Evolutionary conservation across 2,113 vertebrate genomes (phyloP), one percentile per base, ranked within the genome.

Genomic region (Zosterops hypoxanthus): DNA sequence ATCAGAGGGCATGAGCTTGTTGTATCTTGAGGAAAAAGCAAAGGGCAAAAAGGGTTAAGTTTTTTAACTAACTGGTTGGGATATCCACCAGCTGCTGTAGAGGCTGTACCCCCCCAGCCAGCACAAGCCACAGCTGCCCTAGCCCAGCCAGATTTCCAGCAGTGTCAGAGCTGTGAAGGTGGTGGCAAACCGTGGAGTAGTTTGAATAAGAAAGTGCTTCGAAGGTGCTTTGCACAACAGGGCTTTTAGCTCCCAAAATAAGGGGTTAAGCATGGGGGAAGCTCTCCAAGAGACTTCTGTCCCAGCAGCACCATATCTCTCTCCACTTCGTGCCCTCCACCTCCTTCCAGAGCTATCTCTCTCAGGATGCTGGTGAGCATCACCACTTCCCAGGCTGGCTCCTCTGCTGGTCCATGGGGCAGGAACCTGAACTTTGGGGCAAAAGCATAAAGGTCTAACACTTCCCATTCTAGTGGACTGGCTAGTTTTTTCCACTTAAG

Each of bases 211-310:
- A 25, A 21, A 44, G 25, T 52, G 12, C 8, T 64, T 87, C 41
- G 60, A 72, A 91, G 9, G 8, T 49, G 10, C 5, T 70, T 29
- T 61, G 36, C 9, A 20, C 0, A 1, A 36, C 0, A 5, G 25
- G 23, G 10, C 17, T 81, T 77, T 70, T 29, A 86, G 9, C 25
- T 82, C 28, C 66, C 31, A 44, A 26, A 86, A 26, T 15, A 25
- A 39, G 21, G 2, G 10, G 17, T 44, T 59, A 65, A 52, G 21
- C 36, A 28, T 3, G 8, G 14, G 14, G 12, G 13, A 18, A 73
- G 19, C 10, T 59, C 33, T 46, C 49, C 44, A 26, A 68, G 22
- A 34, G 19, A 55, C 24, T 23, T 2, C 42, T 49, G n/a, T 57
- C 68, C n/a, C 63, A 49, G 31, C 24, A 87, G 42, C 21, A 61